These are phyloP conservation scores for Melipona bicolor DNA, from an alignment of 2,888 invertebrate species.

Conservation along the genomic window DNA sequence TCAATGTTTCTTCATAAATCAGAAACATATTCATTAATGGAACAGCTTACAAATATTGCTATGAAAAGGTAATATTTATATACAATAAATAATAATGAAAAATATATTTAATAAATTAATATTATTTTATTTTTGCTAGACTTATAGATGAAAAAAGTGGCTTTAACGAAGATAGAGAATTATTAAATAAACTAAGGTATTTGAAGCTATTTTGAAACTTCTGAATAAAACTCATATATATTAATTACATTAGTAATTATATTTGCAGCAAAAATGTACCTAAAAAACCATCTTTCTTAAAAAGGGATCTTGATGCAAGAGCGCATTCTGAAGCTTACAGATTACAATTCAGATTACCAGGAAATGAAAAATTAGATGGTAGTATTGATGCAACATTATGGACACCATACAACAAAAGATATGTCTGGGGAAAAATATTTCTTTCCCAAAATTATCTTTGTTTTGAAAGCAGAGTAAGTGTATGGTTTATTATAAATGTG, in stretches of 20 bases:
- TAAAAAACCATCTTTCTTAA: conserved; percentile 95
- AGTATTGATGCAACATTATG: conserved; percentile 95
- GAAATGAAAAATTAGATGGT: conserved; percentile 96
- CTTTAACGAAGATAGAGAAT: conserved; percentile 94
- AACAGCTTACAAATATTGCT: conserved; percentile 97
- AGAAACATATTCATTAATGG: conserved; percentile 96
- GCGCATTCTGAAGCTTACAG: conserved; percentile 97
- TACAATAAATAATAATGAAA: not conserved
- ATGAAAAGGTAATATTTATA: conserved; percentile 90
- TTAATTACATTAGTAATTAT: conserved; percentile 6
- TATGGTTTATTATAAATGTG: conserved; percentile 34
- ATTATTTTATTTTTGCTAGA: conserved; percentile 85
- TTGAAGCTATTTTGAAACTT: not conserved
- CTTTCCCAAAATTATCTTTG: conserved; percentile 98
- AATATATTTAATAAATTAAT: not conserved
- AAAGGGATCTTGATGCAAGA: conserved; percentile 97
- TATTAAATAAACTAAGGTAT: conserved; percentile 92
- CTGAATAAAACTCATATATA: not conserved
- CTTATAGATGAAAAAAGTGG: conserved; percentile 96
- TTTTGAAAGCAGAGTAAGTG: conserved; percentile 95
- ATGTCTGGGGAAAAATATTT: conserved; percentile 94
- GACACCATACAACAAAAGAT: conserved; percentile 97
- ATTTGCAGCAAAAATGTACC: conserved; percentile 91
- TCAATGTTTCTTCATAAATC: conserved; percentile 95
- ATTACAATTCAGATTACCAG: conserved; percentile 93